phyloP scores from a whole-genome alignment of 2,797 vertebrate species.

The Cephalopachus bancanus region DNA sequence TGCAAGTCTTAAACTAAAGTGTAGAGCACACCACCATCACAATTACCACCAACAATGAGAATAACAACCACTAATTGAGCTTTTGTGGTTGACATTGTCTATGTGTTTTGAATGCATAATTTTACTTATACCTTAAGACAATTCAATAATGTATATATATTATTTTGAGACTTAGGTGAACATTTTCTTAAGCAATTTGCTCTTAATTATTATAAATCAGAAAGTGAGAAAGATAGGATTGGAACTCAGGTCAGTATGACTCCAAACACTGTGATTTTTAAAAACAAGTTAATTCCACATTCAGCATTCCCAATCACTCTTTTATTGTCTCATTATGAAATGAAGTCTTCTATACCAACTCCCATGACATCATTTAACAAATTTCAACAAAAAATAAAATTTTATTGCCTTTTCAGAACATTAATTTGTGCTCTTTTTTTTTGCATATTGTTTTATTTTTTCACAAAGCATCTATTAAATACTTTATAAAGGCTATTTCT shows the following conservation, averaged over 20 bases:
- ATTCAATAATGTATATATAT: neutral
- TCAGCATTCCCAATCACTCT: neutral
- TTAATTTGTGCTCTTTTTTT: constrained; percentile 40
- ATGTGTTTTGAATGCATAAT: neutral
- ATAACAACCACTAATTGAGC: neutral
- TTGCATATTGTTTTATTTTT: neutral
- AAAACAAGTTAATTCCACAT: constrained; percentile 1
- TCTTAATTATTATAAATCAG: neutral
- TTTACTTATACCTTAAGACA: neutral
- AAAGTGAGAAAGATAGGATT: neutral
- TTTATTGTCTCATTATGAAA: neutral
- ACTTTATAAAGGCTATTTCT: neutral
- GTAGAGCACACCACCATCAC: neutral
- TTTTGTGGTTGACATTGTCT: neutral
- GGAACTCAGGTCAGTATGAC: neutral
- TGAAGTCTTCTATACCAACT: neutral
- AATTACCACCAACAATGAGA: neutral
- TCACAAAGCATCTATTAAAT: neutral
- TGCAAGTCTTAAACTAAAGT: neutral
- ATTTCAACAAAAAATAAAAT: constrained; percentile 21
- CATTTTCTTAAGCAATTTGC: neutral
- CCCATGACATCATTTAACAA: neutral
- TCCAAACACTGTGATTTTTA: neutral
- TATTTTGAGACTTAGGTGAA: neutral
- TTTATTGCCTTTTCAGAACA: neutral